Percentiles rank a stretch among this genome's conserved stretches.
These are phyloP conservation scores for Oligia fasciuncula DNA, from an alignment of 2,888 invertebrate species.

Conservation along the genomic window DNA sequence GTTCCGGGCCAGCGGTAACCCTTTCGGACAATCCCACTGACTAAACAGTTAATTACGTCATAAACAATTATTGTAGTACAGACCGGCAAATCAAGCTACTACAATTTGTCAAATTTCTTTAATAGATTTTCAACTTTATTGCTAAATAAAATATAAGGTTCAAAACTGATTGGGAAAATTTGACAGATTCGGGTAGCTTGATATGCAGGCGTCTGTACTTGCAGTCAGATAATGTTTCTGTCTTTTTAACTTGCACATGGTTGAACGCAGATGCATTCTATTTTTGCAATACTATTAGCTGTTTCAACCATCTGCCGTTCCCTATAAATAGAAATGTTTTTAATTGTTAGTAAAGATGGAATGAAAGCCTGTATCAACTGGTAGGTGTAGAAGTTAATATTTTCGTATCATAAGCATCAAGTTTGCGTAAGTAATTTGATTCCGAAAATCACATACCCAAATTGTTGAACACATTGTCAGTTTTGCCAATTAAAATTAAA, in stretches of 20 bases:
- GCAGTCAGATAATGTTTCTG: not conserved
- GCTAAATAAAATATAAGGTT: too few relatives aligned
- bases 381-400: not conserved
- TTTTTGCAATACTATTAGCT: constrained; percentile 32
- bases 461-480: not conserved
- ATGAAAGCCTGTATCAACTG: not conserved
- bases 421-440: not conserved
- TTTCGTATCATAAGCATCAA: not conserved
- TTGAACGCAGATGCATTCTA: constrained; percentile 24
- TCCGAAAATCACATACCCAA: not conserved
- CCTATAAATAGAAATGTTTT: constrained; percentile 20
- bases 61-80: not conserved
- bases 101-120: too few relatives aligned
- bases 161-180: too few relatives aligned
- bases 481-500: not conserved
- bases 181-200: too few relatives aligned
- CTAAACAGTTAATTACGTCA: not conserved
- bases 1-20: too few relatives aligned
- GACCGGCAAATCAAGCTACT: too few relatives aligned
- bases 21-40: too few relatives aligned
- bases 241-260: too few relatives aligned
- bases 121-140: too few relatives aligned
- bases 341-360: not conserved
- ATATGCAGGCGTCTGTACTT: not conserved
- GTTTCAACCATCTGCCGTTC: constrained; percentile 39